Evolutionary conservation across 2,797 vertebrate species (phyloP).

Genomic region (Lophius americanus): DNA sequence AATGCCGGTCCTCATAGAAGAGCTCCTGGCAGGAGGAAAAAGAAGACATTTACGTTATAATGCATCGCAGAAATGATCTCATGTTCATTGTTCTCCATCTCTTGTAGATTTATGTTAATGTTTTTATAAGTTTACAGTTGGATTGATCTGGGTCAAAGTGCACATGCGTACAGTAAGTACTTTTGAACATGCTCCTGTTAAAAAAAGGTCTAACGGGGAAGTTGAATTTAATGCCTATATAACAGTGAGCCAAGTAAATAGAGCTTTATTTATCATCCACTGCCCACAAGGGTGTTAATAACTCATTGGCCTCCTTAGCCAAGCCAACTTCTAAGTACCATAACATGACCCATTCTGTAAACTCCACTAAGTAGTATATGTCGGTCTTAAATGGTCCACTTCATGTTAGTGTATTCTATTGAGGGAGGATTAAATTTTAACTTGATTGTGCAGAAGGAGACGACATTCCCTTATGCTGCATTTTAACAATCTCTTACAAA

Average conservation of each 20-base stretch:
- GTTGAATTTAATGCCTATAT: constrained; percentile 12
- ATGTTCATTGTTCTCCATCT: not conserved
- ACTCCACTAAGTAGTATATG: constrained; percentile 38
- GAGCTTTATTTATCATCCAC: constrained; percentile 50
- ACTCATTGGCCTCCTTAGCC: constrained; percentile 49
- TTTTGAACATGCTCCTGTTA: constrained; percentile 16
- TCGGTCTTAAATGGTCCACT: constrained; percentile 49
- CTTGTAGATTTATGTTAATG: not conserved
- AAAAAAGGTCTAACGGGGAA: constrained; percentile 26
- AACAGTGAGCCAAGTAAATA: constrained; percentile 33
- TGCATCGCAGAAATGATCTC: constrained; percentile 5
- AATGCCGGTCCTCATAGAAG: constrained; percentile 96
- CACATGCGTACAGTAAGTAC: constrained; percentile 17
- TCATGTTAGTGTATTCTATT: constrained; percentile 62
- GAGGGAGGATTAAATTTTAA: constrained; percentile 55
- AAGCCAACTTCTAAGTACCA: constrained; percentile 28
- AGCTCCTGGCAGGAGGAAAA: constrained; percentile 86
- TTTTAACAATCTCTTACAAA: constrained; percentile 54
- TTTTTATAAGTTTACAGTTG: constrained; percentile 17
- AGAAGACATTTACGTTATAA: constrained; percentile 30
- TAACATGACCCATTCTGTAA: constrained; percentile 23
- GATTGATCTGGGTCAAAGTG: constrained; percentile 29
- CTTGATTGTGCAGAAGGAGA: constrained; percentile 51
- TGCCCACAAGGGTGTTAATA: constrained; percentile 50
- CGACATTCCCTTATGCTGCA: constrained; percentile 57